phyloP scores from a whole-genome alignment of 2,113 vertebrate genomes.

The Trematomus loennbergii region DNA sequence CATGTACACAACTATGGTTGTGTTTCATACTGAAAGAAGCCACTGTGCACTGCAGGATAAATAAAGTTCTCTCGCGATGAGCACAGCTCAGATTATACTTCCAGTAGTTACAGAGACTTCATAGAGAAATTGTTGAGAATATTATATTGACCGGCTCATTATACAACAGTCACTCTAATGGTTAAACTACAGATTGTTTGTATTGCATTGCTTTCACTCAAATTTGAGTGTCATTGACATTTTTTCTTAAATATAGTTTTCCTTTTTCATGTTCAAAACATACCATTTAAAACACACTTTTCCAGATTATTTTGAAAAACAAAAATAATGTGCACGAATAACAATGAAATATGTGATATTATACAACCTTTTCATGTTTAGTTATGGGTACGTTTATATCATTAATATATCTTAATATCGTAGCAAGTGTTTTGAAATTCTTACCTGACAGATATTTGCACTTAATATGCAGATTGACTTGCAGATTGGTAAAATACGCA shows the following conservation, averaged over 20 bases:
- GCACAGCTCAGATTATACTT: conserved; percentile 43
- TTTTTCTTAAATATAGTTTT: conserved; percentile 9
- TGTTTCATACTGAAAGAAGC: conserved; percentile 3
- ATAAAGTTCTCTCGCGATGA: conserved; percentile 5
- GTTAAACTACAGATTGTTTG: conserved; percentile 8
- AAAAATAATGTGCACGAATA: conserved; percentile 33
- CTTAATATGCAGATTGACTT: not conserved
- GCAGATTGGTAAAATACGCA: not conserved
- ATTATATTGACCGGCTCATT: not conserved
- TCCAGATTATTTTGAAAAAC: conserved; percentile 31
- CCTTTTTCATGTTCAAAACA: conserved; percentile 21
- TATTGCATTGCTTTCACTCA: conserved; percentile 12
- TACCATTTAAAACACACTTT: conserved; percentile 35
- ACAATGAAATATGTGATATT: conserved; percentile 30
- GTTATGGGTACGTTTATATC: not conserved
- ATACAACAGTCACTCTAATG: conserved; percentile 4
- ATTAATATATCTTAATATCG: conserved; percentile 9
- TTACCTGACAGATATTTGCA: not conserved
- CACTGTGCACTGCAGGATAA: conserved; percentile 3
- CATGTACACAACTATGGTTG: not conserved
- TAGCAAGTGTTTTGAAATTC: conserved; percentile 10
- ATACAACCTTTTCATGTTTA: conserved; percentile 6
- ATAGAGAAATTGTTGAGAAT: conserved; percentile 1
- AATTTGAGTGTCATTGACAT: conserved; percentile 1
- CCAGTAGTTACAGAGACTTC: conserved; percentile 12